Evolutionary conservation across 2,888 invertebrate species (phyloP).

Genomic region (Oscheius sp.): DNA sequence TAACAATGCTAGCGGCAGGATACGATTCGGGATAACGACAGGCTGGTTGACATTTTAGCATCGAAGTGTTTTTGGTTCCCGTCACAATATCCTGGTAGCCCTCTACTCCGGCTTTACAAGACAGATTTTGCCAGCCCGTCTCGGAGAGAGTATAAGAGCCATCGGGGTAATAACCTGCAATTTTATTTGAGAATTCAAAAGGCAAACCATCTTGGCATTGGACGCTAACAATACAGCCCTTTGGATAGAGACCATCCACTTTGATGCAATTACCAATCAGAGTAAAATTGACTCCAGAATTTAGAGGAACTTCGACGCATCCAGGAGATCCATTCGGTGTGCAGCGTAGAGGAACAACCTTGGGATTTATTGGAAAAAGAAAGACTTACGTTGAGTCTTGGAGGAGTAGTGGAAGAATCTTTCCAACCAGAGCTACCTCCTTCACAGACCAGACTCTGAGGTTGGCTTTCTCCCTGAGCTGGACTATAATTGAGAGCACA

Average conservation of each 20-base stretch:
- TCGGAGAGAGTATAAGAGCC: neutral
- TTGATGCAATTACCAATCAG: neutral
- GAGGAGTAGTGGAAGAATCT: neutral
- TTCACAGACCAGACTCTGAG: constrained; percentile 5
- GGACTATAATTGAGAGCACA: neutral
- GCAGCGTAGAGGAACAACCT: constrained; percentile 1
- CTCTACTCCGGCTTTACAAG: constrained; percentile 25
- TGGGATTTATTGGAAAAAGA: neutral
- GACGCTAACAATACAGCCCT: constrained; percentile 14
- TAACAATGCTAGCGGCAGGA: neutral
- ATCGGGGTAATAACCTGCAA: constrained; percentile 23
- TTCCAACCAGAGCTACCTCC: constrained; percentile 19
- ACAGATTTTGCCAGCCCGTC: constrained; percentile 13
- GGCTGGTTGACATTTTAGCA: constrained; percentile 19
- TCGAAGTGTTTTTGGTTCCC: neutral
- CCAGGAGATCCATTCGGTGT: constrained; percentile 2
- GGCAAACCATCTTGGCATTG: constrained; percentile 9
- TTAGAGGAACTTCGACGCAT: neutral
- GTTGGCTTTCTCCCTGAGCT: neutral
- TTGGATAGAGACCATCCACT: constrained; percentile 16
- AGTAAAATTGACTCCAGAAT: neutral
- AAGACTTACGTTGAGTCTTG: neutral
- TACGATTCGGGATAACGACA: constrained; percentile 9
- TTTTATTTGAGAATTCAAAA: neutral
- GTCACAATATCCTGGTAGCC: constrained; percentile 9